Evolutionary conservation across 2,797 vertebrate genomes (phyloP), one percentile per base, ranked within the genome.

Genomic region (Acrossocheilus wenchowensis): DNA sequence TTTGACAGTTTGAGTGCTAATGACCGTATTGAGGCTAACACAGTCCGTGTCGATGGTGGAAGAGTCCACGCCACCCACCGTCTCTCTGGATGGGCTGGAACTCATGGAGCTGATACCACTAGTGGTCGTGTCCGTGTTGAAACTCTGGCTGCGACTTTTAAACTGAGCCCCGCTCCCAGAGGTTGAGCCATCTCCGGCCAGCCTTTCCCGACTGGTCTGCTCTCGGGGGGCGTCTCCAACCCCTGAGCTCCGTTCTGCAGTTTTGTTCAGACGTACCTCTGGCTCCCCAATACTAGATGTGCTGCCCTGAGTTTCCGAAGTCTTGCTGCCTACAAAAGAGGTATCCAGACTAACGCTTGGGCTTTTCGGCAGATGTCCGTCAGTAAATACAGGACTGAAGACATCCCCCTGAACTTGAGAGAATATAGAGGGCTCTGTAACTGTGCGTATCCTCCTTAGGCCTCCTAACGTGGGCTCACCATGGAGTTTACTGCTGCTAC

Each of bases 91-190:
- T 23, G 98, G 98, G 91, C 98, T 99, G 69, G 98, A 99, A 92
- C 98, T 99, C 98, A 99, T 99, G 64, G 98, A 99, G 93, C 98
- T 99, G 93, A 99, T 99, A 81, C 98, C 98, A 71, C 98, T 99
- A 78, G 98, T 99, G 39, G 98, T 99, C 26, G 98, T 99, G 95
- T 99, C 98, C 62, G 98, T 99, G 94, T 99, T 99, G 91, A 99
- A 99, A 94, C 98, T 99, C 92, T 99, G 96, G 91, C 98, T 99
- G 89, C 98, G 98, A 90, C 98, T 99, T 95, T 99, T 99, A 91
- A 99, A 99, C 90, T 98, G 97, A 54, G 97, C 96, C 82, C 96
- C 94, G 34, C 94, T 93, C 0, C 93, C 90, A 0, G 97, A 94
- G 54, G 94, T 92, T 52, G 94, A 95, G 1, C 97, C 96, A 52